Base-by-base conservation (phyloP, 2,888 invertebrate genomes). In the Reticulitermes lucifugus region DNA sequence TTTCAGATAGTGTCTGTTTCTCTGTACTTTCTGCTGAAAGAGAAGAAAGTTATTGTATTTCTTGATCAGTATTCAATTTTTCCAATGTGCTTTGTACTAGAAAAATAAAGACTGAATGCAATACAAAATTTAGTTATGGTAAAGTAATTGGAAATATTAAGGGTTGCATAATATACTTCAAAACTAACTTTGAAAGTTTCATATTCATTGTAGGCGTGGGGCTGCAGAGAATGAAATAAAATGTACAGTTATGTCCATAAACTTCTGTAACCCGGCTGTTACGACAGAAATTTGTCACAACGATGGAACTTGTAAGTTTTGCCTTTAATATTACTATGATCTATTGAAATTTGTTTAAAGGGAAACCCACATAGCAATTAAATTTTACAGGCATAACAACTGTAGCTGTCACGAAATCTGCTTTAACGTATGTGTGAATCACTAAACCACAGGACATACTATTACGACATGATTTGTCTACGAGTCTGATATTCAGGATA, bases 31-130 rank as follows among this genome's bases (percentile, higher is more conserved):
- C 35, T 21, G n/a, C 18, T 25, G 25, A 51, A 9, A 25, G 25
- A 25, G 1, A 51, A 55, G n/a, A 10, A 51, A 21, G 18, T 79
- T 51, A 79, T 79, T 79, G 51, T 79, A 79, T 79, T 79, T 25
- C 65, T 51, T 14, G 79, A 79, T 51, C 79, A 79, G 51, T 79
- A 51, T 79, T 79, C 51, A 25, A 51, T 60, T 73, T 71, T 73
- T 73, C 73, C 7, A 73, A 60, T 59, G 51, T 60, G 80, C 55
- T 80, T 80, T 80, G 80, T 80, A 80, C 55, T 80, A 80, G 80
- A 25, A 80, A 55, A 80, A 59, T 73, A 59, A 80, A 80, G 80
- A 80, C 80, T 80, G 80, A 80, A 55, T 35, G 59, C 60, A 35
- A 14, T 41, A 29, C 51, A 25, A 77, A 51, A 22, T 25, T 41